Evolutionary conservation across 2,113 vertebrate genomes (phyloP), one percentile per base, ranked within the genome.

Genomic region (Cyanoliseus patagonus): DNA sequence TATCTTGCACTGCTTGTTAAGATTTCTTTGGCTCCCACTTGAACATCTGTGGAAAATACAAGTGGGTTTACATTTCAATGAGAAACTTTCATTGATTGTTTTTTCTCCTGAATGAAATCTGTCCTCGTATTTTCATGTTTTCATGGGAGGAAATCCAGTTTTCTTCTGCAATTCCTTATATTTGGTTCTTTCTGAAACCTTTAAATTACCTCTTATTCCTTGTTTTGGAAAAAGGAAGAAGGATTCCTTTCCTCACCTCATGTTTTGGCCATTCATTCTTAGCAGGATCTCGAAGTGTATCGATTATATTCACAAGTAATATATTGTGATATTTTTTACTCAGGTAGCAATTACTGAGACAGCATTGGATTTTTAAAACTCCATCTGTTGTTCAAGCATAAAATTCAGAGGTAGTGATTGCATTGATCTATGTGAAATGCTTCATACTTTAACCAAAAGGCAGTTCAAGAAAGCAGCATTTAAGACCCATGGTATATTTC

Each of bases 31-130:
- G 64, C 79, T 90, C 25, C 18, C 57, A 52, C 76, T 92, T 80
- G 44, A 88, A 94, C 64, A 69, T 79, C 63, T 86, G 80, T 83
- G 74, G 67, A 93, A 93, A 88, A 90, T 35, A 67, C 75, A 92
- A 80, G 51, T 87, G n/a, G 35, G 90, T 94, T 95, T 88, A 47
- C 76, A 25, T 81, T 92, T 93, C 55, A 95, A 11, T 62, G 66
- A 91, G 35, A 73, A 63, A n/a, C 17, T 83, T 81, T 14, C 3
- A 16, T 55, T 84, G 37, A 31, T 88, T 74, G 37, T 67, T 93
- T 87, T 95, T 75, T 67, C 39, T 89, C 17, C 75, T 77, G 83
- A 80, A 92, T 67, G 24, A 88, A 92, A 83, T 63, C 22, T 73
- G 33, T 88, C 25, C 28, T 89, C 13, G 35, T 82, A 5, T 82